Evolutionary conservation across 2,113 vertebrate species (phyloP).

Genomic region (Serilophus lunatus): DNA sequence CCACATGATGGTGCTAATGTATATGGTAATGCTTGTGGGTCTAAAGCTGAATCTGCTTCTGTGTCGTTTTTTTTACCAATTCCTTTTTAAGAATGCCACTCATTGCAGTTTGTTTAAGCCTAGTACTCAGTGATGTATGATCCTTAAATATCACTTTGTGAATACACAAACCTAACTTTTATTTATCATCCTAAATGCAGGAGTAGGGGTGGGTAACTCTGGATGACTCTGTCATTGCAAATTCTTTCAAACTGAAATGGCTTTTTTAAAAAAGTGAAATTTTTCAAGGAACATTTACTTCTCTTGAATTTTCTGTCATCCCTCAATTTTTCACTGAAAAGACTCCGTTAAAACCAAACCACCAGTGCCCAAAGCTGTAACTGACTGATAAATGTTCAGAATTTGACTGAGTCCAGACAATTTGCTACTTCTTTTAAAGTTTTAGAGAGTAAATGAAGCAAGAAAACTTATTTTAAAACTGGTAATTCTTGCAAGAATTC

Average conservation of each 20-base stretch:
- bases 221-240: background rate
- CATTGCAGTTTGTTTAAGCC: background rate
- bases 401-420: background rate
- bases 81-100: background rate
- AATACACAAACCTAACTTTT: background rate
- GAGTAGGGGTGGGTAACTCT: background rate
- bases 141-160: background rate
- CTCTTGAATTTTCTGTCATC: background rate
- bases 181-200: background rate
- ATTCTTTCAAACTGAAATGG: background rate
- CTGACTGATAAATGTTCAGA: background rate
- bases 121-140: background rate
- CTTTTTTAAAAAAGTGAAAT: background rate
- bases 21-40: background rate
- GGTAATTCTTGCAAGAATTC: background rate
- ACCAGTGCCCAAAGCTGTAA: background rate
- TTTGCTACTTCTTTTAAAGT: background rate
- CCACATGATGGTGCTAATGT: constrained; percentile 71
- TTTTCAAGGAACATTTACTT: background rate
- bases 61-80: background rate
- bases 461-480: background rate
- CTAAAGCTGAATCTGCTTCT: background rate
- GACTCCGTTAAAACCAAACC: background rate
- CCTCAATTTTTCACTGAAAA: background rate
- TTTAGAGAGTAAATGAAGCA: background rate